Evolutionary conservation across 1,140 invertebrate species (phyloP).

Genomic region (Pseudomyrmex dendroicus): DNA sequence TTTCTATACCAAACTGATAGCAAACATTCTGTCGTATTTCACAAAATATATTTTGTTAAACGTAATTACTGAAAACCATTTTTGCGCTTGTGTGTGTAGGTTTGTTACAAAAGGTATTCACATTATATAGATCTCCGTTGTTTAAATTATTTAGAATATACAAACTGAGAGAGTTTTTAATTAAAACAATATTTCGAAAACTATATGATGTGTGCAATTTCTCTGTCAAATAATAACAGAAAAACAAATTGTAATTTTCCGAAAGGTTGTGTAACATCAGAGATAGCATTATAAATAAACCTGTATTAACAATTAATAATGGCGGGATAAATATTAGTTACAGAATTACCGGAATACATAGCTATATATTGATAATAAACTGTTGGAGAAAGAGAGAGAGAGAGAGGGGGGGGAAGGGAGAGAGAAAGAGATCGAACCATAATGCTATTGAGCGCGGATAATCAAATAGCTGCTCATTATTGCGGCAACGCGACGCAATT

Average conservation of each 20-base stretch:
- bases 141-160: background rate
- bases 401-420: too few relatives aligned
- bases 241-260: conserved; percentile 10
- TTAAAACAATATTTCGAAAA: conserved; percentile 9
- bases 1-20: conserved; percentile 8
- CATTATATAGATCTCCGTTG: background rate
- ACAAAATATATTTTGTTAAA: conserved; percentile 32
- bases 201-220: background rate
- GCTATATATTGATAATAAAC: conserved; percentile 42
- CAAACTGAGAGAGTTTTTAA: conserved; percentile 2
- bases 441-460: conserved; percentile 56
- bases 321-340: conserved; percentile 39
- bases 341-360: conserved; percentile 46
- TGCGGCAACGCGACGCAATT: conserved; percentile 66
- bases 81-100: background rate
- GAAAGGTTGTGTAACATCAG: background rate
- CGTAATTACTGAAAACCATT: background rate
- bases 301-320: conserved; percentile 44
- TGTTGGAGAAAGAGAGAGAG: conserved; percentile 11
- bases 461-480: conserved; percentile 72
- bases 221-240: background rate
- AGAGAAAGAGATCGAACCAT: background rate
- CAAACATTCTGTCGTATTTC: background rate
- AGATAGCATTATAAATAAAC: background rate
- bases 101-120: background rate